Evolutionary conservation across 2,113 vertebrate genomes (phyloP).

Genomic region (Stomatorhinus ivindoensis): DNA sequence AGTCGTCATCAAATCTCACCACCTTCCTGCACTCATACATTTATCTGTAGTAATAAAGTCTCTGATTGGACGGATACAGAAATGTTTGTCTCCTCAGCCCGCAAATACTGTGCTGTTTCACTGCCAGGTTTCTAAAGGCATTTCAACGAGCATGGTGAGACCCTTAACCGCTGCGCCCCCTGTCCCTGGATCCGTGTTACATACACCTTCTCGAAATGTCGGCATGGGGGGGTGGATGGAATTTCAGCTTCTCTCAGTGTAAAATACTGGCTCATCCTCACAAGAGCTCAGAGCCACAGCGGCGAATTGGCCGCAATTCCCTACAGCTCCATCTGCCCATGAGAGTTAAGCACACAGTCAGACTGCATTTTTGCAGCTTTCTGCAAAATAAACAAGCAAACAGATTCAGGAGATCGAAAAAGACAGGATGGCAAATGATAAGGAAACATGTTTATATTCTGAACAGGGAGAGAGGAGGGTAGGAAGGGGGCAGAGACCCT

Average conservation of each 20-base stretch:
- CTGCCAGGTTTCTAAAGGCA: background rate
- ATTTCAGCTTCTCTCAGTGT: constrained; percentile 11
- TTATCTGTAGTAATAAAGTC: background rate
- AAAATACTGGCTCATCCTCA: constrained; percentile 37
- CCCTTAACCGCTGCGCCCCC: background rate
- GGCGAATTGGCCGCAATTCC: constrained; percentile 35
- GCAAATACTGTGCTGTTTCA: background rate
- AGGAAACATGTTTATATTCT: background rate
- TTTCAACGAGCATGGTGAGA: background rate
- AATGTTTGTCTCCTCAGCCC: background rate
- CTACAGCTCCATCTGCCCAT: constrained; percentile 47
- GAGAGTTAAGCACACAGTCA: constrained; percentile 30
- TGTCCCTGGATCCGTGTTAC: background rate
- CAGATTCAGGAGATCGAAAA: constrained; percentile 4
- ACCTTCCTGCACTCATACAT: background rate
- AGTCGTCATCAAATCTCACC: background rate
- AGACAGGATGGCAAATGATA: background rate
- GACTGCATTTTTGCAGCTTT: background rate
- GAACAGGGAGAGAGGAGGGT: background rate
- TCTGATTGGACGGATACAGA: background rate
- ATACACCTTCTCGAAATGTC: background rate
- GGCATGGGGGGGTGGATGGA: background rate
- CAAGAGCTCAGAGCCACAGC: constrained; percentile 35
- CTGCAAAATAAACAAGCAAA: background rate
- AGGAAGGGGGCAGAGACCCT: background rate